phyloP scores from a whole-genome alignment of 2,113 vertebrate species.

The Nettapus auritus region DNA sequence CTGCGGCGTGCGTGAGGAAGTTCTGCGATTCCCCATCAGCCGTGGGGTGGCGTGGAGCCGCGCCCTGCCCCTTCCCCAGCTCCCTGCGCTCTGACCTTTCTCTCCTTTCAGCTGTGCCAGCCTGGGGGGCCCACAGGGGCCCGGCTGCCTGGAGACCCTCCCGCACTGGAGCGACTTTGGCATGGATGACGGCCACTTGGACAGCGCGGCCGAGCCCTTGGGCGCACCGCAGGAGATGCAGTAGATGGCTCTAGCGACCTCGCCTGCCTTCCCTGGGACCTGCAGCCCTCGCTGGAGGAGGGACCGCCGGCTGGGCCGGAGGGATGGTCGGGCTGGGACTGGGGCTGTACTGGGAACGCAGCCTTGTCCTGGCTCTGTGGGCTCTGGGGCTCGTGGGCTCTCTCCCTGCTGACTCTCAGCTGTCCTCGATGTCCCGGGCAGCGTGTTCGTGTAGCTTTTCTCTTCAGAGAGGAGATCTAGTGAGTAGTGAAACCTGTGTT shows the following conservation, averaged over 20 bases:
- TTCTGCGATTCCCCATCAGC: neutral
- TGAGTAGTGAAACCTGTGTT: neutral
- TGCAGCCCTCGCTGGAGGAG: neutral
- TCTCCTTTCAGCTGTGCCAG: neutral
- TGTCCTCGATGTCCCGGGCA: neutral
- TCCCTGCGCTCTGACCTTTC: neutral
- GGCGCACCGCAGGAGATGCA: neutral
- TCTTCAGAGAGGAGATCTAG: neutral
- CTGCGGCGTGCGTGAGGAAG: neutral
- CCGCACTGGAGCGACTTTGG: slow-evolving; percentile 1
- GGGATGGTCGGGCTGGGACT: neutral
- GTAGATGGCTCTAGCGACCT: neutral
- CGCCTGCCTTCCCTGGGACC: neutral
- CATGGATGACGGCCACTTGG: neutral
- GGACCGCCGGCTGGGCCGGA: neutral
- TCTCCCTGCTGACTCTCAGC: neutral
- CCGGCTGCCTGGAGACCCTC: neutral
- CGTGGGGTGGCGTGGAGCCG: neutral
- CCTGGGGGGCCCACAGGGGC: neutral
- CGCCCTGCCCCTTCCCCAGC: neutral
- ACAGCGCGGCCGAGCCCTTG: neutral
- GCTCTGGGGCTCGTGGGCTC: neutral
- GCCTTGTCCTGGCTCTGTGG: neutral
- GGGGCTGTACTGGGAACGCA: neutral
- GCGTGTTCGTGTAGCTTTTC: accelerated